Evolutionary conservation across 2,888 invertebrate genomes (phyloP), one percentile per base, ranked within the genome.

Genomic region (Teleogryllus oceanicus): DNA sequence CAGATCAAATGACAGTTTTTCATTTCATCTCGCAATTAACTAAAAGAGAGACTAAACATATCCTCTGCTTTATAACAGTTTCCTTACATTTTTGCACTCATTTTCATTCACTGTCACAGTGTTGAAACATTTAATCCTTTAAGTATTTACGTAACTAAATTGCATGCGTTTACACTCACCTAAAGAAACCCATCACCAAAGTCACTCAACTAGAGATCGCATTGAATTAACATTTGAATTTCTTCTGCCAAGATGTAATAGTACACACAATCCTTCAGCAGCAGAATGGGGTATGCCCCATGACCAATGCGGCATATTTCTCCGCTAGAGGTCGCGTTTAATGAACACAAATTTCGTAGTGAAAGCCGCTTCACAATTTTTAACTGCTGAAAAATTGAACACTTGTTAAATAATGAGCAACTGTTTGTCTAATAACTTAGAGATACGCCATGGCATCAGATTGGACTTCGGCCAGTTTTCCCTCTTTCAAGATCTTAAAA

Each of bases 51-150:
- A 62, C 18, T 16, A 16, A 13, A 62, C 18, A 62, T 62, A 62
- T 18, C 62, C 18, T 62, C 62, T 62, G 62, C 18, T 62, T 62
- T 62, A 18, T 62, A 62, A 62, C 62, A 62, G 62, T 62, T 62
- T 62, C 62, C 62, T 62, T 62, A 13, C 18, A 62, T 18, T 62
- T 62, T 13, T 62, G 13, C 62, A 62, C 62, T 62, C 62, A 1
- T 16, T 16, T 62, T 62, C 62, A 62, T 62, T 62, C 62, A 62
- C 62, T 62, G 62, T 62, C 18, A 18, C 62, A 62, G 62, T 62
- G 62, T 62, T 62, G 62, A 62, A 62, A 62, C 62, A 62, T 62
- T 62, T 62, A 62, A 62, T 62, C 62, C 13, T 62, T 62, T 62
- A 62, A 62, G 18, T 62, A 62, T 62, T 62, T 62, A 18, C 18